Evolutionary conservation across 2,113 vertebrate genomes (phyloP), one percentile per base, ranked within the genome.

Genomic region (pig (Sus scrofa)): DNA sequence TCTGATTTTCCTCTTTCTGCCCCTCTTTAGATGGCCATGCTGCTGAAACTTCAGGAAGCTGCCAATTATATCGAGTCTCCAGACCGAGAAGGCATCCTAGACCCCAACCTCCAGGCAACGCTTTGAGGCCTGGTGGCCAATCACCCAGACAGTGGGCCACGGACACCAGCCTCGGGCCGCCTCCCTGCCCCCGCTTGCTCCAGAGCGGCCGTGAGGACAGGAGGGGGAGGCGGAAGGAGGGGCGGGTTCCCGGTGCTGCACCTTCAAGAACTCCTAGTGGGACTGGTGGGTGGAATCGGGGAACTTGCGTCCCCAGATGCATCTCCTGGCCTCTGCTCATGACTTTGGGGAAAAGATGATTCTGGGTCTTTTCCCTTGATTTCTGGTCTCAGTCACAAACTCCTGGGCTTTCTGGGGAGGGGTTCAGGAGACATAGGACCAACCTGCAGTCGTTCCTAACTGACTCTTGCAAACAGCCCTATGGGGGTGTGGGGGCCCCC

Each of bases 61-160:
- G 99, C 99, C 98, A 99, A 99, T 98, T 99, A 99, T 97, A 99
- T 99, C 0, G 99, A 99, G 98, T 99, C 99, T 98, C 99, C 99
- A 0, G 99, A 99, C 95, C 98, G 98, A 19, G 99, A 99, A 95
- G 99, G 99, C 95, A 98, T 99, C 96, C 98, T 99, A 96, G 99
- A 99, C 97, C 99, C 99, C 3, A 98, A 98, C 97, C 98, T 99
- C 93, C 99, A 99, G 98, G 98, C 99, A 1, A 99, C 99, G 16
- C 98, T 99, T 94, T 99, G 98, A 99, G 95, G 96, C 62, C 81
- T 0, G 12, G 93, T 18, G 0, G 86, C 96, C 65, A 6, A 97
- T 96, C 88, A 62, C 96, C 95, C 97, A 78, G 98, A 98, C 13
- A 27, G 67, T 83, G 94, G 97, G 97, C 92, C 71, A 68, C 92